Conservation (phyloP, 2,888 invertebrate species). For the Catocala fraxini region DNA sequence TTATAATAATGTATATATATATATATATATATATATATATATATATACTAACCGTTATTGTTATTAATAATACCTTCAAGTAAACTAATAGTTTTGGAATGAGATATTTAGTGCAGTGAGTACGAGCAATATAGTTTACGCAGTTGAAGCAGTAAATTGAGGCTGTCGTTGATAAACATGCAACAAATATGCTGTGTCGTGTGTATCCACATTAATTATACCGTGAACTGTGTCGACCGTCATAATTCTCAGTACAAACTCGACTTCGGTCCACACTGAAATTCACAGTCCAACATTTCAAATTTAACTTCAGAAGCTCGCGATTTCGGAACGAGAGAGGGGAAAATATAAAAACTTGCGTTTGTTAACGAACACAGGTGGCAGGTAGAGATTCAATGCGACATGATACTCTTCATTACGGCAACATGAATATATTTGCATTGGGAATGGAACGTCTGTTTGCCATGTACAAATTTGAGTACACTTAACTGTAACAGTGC, state of each 20-base stretch:
- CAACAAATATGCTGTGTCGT: constrained; percentile 23
- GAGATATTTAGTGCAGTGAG: constrained; percentile 10
- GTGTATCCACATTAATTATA: constrained; percentile 26
- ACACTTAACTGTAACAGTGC: constrained; percentile 21
- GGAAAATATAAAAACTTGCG: constrained; percentile 45
- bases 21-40: too few species aligned
- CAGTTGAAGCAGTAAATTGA: constrained; percentile 47
- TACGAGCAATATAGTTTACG: constrained; percentile 27
- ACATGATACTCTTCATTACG: constrained; percentile 56
- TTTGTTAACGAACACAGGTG: constrained; percentile 50
- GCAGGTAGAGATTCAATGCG: constrained; percentile 51
- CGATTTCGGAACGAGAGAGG: constrained; percentile 41
- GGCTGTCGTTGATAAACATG: constrained; percentile 46
- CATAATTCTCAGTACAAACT: constrained; percentile 56
- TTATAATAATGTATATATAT: too few species aligned
- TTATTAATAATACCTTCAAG: constrained; percentile 13
- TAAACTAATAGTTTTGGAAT: constrained; percentile 20
- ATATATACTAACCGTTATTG: constrained; percentile 20
- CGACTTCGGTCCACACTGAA: constrained; percentile 40
- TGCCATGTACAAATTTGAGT: constrained; percentile 32
- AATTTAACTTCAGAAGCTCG: constrained; percentile 48
- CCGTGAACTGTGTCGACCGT: constrained; percentile 48
- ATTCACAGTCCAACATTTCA: constrained; percentile 55
- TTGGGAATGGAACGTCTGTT: constrained; percentile 48
- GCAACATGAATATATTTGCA: constrained; percentile 56